phyloP scores from a whole-genome alignment of 2,113 vertebrate genomes.

The Pollimyrus isidori region DNA sequence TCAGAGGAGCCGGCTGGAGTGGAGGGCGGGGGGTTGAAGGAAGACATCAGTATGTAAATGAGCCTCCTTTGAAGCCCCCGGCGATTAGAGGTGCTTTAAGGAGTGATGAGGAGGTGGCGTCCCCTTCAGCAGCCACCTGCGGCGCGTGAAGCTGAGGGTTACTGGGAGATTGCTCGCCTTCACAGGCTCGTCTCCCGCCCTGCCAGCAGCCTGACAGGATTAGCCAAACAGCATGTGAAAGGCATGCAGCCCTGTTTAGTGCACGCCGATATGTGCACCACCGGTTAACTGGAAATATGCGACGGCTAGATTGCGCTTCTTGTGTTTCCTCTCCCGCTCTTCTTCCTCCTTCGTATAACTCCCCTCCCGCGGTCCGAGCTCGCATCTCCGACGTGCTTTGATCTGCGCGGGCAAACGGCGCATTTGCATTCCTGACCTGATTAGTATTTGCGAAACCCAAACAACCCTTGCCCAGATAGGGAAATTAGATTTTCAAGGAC shows the following conservation, averaged over 20 bases:
- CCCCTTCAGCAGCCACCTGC: slow-evolving; percentile 52
- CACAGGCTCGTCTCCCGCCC: slow-evolving; percentile 49
- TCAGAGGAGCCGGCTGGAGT: slow-evolving; percentile 49
- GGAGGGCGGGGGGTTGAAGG: slow-evolving; percentile 35
- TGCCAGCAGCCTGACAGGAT: slow-evolving; percentile 45
- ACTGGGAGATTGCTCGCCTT: slow-evolving; percentile 52
- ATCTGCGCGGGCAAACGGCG: neutral
- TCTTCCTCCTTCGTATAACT: neutral
- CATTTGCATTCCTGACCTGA: slow-evolving; percentile 15
- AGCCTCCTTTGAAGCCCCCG: slow-evolving; percentile 55
- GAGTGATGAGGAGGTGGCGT: slow-evolving; percentile 50
- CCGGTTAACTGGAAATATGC: slow-evolving; percentile 44
- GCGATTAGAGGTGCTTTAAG: slow-evolving; percentile 58
- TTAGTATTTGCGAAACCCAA: neutral
- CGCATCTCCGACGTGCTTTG: slow-evolving; percentile 1
- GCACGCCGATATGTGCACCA: slow-evolving; percentile 53
- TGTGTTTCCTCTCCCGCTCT: slow-evolving; percentile 30
- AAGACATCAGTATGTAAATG: slow-evolving; percentile 69
- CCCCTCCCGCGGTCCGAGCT: neutral
- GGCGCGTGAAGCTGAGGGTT: slow-evolving; percentile 42
- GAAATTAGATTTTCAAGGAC: slow-evolving; percentile 19
- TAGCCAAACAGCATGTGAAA: slow-evolving; percentile 62
- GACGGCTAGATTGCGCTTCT: slow-evolving; percentile 49
- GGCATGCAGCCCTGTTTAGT: slow-evolving; percentile 52
- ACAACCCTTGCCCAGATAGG: neutral